Conservation (phyloP, 2,113 vertebrate genomes). For the Salvelinus sp. region DNA sequence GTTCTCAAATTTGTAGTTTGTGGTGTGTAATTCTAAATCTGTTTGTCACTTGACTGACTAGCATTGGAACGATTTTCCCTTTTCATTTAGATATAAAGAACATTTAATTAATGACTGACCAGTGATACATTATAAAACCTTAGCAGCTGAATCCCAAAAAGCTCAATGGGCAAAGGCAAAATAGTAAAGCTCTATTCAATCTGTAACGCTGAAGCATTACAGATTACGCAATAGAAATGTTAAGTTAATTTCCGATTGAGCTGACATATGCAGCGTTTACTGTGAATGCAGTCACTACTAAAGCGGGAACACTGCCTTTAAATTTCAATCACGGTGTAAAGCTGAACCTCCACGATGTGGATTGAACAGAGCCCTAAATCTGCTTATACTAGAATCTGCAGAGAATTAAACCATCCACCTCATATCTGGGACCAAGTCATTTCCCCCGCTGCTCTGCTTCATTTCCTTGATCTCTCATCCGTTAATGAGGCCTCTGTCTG, state of each 20-base stretch:
- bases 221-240: too few relatives aligned
- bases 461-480: conserved; percentile 33
- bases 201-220: too few relatives aligned
- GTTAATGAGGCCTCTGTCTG: conserved; percentile 31
- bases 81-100: not conserved
- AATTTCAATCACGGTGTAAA: too few relatives aligned
- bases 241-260: too few relatives aligned
- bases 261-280: too few relatives aligned
- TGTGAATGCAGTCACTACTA: too few relatives aligned
- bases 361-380: too few relatives aligned
- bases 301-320: too few relatives aligned
- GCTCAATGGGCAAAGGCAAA: not conserved
- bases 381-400: too few relatives aligned
- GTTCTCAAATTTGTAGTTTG: not conserved
- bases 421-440: conserved; percentile 10
- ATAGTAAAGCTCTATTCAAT: not conserved
- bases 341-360: too few relatives aligned
- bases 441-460: conserved; percentile 6
- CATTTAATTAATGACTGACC: too few relatives aligned
- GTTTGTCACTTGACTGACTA: not conserved
- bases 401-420: conserved; percentile 2
- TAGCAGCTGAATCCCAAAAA: not conserved
- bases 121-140: too few relatives aligned
- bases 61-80: not conserved
- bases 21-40: not conserved